Conservation (phyloP, 2,113 vertebrate genomes). For the Probosciger aterrimus region DNA sequence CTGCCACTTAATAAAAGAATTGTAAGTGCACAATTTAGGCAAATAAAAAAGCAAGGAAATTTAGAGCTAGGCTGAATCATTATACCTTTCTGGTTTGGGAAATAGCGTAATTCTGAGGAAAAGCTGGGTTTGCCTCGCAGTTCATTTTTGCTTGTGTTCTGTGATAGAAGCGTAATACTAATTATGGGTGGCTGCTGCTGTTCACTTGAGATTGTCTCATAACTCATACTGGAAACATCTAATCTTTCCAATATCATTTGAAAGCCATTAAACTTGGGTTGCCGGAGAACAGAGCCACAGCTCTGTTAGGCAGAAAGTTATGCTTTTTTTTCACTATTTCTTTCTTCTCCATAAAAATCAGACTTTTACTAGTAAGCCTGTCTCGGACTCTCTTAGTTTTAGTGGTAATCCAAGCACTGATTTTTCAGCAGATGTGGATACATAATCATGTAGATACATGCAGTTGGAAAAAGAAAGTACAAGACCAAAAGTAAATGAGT, state of each 20-base stretch:
- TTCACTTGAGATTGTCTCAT: not conserved
- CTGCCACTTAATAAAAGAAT: not conserved
- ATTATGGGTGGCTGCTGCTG: not conserved
- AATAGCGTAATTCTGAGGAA: not conserved
- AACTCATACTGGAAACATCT: not conserved
- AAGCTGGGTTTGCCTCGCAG: not conserved
- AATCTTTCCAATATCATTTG: not conserved
- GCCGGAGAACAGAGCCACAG: not conserved
- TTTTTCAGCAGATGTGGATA: not conserved
- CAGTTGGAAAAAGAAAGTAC: not conserved
- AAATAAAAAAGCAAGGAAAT: not conserved
- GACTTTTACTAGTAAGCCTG: not conserved
- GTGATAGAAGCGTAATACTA: not conserved
- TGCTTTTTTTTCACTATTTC: not conserved
- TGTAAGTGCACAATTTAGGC: not conserved
- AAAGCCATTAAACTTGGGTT: not conserved
- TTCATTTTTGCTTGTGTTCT: not conserved
- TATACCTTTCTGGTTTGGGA: not conserved
- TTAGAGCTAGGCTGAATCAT: not conserved
- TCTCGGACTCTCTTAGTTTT: not conserved
- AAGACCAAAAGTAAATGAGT: not conserved
- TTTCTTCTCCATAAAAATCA: not conserved
- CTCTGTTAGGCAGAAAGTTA: not conserved
- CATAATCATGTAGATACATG: not conserved
- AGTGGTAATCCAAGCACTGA: not conserved